Conservation (phyloP, 2,797 vertebrate genomes). For the Sandelia bainsii region DNA sequence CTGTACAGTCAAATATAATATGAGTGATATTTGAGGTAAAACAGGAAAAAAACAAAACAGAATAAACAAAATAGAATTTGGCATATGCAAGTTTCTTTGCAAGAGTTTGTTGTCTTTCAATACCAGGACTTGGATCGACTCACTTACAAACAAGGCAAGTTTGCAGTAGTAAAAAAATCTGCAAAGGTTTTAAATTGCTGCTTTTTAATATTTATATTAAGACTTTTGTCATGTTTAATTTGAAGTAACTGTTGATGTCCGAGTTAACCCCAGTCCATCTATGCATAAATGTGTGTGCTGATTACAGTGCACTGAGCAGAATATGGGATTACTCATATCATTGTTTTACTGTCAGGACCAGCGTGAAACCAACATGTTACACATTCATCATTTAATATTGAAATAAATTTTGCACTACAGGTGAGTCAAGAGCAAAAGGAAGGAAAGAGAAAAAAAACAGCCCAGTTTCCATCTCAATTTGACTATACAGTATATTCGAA, state of each 20-base stretch:
- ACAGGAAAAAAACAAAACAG: conserved; percentile 7
- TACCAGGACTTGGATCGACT: conserved; percentile 3
- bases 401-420: not conserved
- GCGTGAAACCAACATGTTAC: conserved; percentile 4
- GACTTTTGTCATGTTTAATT: not conserved
- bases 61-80: not conserved
- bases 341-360: conserved; percentile 2
- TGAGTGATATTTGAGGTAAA: conserved; percentile 35
- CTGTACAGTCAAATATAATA: conserved; percentile 12
- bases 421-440: conserved; percentile 20
- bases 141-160: not conserved
- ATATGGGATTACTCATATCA: not conserved
- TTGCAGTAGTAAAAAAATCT: not conserved
- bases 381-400: not conserved
- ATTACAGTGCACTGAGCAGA: not conserved
- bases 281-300: conserved; percentile 19
- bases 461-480: conserved; percentile 20
- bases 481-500: conserved; percentile 35
- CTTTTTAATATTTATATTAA: not conserved
- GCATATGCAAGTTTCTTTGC: conserved; percentile 8
- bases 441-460: not conserved
- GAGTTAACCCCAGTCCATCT: conserved; percentile 2
- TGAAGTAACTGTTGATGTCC: not conserved
- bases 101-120: not conserved
- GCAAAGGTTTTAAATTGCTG: not conserved